Percentiles rank a stretch among this genome's conserved stretches.
Conservation (phyloP, 2,797 vertebrate species). For the Sardinella longiceps region DNA sequence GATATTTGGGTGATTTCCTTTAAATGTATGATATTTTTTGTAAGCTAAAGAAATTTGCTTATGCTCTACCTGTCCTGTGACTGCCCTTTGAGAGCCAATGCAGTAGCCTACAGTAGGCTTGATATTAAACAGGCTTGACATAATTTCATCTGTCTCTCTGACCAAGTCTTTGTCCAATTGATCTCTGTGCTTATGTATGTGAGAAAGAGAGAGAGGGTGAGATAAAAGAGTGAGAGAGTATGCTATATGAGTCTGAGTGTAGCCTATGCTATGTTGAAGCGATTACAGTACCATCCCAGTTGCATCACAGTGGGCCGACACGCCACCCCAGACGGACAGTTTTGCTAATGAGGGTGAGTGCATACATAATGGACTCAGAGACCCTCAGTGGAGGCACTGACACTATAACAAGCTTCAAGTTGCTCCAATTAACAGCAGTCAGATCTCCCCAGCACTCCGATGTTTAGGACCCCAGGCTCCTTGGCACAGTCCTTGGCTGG, state of each 20-base stretch:
- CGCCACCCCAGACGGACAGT: neutral
- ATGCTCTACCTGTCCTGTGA: too few species aligned
- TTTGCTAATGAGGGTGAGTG: neutral
- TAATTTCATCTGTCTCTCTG: too few species aligned
- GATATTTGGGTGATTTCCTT: too few species aligned
- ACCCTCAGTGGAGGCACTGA: neutral
- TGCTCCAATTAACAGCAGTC: slow-evolving; percentile 37
- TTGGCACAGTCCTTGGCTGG: neutral
- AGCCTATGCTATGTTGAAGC: neutral
- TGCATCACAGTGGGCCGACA: neutral
- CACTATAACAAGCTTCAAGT: slow-evolving; percentile 36
- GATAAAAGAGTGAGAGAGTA: neutral
- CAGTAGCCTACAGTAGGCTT: too few species aligned
- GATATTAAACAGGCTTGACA: too few species aligned
- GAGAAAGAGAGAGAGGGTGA: neutral
- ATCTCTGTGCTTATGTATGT: neutral
- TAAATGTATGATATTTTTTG: too few species aligned
- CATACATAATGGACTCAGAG: neutral
- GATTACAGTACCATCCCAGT: slow-evolving; percentile 2
- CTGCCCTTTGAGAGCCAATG: too few species aligned
- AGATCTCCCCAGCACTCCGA: neutral
- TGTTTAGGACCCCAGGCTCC: neutral
- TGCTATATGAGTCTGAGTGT: neutral
- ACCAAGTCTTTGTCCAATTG: too few species aligned
- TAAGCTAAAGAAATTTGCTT: too few species aligned